A percentile compares a stretch with the other conserved stretches of the same genome.
phyloP scores from a whole-genome alignment of 1,140 invertebrate genomes.

The Paracyclopina nana region DNA sequence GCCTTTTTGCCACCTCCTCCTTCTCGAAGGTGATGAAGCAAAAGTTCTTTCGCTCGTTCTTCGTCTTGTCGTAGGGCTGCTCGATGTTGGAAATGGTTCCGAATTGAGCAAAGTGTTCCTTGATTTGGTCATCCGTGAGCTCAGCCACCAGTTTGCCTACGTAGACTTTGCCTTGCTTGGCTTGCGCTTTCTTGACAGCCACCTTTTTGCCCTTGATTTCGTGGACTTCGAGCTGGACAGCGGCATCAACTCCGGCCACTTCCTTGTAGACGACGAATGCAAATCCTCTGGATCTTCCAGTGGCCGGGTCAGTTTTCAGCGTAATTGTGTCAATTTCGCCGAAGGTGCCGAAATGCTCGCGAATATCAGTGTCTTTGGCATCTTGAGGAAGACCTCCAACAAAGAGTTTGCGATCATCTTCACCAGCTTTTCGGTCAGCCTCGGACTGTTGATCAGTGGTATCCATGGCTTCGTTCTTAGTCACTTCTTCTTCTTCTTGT shows the following conservation, averaged over 20 bases:
- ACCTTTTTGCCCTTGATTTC: slow-evolving; percentile 51
- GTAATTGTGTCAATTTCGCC: slow-evolving; percentile 82
- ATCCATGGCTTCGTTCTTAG: no score
- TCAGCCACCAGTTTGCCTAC: slow-evolving; percentile 76
- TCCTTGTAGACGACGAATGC: slow-evolving; percentile 83
- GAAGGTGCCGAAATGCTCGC: slow-evolving; percentile 69
- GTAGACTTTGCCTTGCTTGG: slow-evolving; percentile 79
- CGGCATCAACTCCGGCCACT: slow-evolving; percentile 71
- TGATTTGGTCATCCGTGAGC: slow-evolving; percentile 76
- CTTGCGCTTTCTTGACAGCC: slow-evolving; percentile 84
- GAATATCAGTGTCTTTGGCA: slow-evolving; percentile 38
- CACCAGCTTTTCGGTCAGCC: no score
- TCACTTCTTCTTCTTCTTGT: no score
- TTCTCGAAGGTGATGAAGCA: slow-evolving; percentile 17
- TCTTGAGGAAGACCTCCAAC: slow-evolving; percentile 15
- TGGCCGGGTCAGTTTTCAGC: slow-evolving; percentile 76
- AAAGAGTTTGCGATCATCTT: slow-evolving; percentile 16
- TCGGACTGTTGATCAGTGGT: no score
- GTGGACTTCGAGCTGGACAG: slow-evolving; percentile 26
- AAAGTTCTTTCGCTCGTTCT: slow-evolving; percentile 26
- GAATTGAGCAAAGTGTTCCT: slow-evolving; percentile 24
- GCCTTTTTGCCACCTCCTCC: slow-evolving; percentile 8
- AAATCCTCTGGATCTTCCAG: slow-evolving; percentile 70
- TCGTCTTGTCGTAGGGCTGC: slow-evolving; percentile 87
- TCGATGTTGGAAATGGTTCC: slow-evolving; percentile 60